Evolutionary conservation across 2,113 vertebrate species (phyloP).

Genomic region (Mormyrus lacerda): DNA sequence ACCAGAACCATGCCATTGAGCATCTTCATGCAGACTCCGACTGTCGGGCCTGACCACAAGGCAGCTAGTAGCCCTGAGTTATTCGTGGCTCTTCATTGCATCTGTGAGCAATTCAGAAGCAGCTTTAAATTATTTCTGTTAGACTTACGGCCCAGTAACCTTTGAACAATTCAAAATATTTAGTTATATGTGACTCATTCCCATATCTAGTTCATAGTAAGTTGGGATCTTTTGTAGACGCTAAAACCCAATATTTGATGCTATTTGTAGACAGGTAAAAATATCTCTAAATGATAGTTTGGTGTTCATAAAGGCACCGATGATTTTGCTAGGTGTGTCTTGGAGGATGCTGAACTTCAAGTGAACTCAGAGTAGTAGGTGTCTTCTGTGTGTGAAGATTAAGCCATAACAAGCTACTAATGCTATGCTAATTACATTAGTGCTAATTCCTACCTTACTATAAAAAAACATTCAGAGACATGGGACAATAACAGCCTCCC

Average conservation of each 20-base stretch:
- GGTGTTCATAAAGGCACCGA: background rate
- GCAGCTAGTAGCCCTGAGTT: background rate
- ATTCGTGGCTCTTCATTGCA: background rate
- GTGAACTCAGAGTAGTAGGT: background rate
- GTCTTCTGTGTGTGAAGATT: background rate
- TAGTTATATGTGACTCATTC: background rate
- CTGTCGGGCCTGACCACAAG: background rate
- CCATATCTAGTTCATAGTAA: background rate
- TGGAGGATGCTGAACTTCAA: background rate
- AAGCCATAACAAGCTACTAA: background rate
- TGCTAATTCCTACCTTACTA: background rate
- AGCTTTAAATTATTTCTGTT: background rate
- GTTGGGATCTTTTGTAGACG: background rate
- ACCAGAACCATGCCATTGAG: background rate
- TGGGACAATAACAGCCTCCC: too few species aligned
- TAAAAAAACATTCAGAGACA: background rate
- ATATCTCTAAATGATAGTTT: background rate
- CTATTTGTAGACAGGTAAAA: background rate
- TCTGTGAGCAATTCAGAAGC: background rate
- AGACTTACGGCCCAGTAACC: background rate
- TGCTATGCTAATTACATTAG: background rate
- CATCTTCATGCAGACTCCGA: background rate
- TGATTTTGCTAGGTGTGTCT: background rate
- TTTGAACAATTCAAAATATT: background rate
- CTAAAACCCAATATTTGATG: background rate